Conservation (phyloP, 2,888 invertebrate species). For the Thyatira batis region DNA sequence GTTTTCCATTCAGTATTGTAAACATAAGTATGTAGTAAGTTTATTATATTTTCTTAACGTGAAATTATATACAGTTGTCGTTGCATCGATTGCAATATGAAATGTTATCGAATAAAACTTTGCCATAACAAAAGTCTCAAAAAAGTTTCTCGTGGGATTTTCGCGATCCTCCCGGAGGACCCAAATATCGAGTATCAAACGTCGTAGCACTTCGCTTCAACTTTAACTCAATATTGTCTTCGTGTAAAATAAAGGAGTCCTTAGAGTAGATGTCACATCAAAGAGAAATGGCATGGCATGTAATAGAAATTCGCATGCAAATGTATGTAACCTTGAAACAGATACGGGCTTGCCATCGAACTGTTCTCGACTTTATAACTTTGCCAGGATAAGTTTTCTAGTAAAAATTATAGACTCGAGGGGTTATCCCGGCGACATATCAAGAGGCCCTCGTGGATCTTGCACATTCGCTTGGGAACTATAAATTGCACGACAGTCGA, state of each 20-base stretch:
- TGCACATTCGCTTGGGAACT: constrained; percentile 55
- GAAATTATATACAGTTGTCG: constrained; percentile 16
- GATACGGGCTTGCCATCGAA: constrained; percentile 11
- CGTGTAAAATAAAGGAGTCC: constrained; percentile 28
- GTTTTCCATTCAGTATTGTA: constrained; percentile 41
- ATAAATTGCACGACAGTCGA: constrained; percentile 65
- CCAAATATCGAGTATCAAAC: constrained; percentile 55
- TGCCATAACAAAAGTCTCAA: constrained; percentile 22
- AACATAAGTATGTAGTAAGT: neutral
- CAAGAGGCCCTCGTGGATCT: constrained; percentile 59
- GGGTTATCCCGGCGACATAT: constrained; percentile 68
- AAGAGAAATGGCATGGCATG: constrained; percentile 7
- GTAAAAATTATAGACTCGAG: constrained; percentile 64
- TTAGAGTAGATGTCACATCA: constrained; percentile 17
- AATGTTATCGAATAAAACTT: constrained; percentile 53
- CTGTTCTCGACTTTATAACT: constrained; percentile 41
- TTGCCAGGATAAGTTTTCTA: constrained; percentile 26
- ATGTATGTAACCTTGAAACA: constrained; percentile 1
- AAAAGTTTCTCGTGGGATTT: constrained; percentile 54
- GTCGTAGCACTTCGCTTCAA: constrained; percentile 50
- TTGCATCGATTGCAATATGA: constrained; percentile 15
- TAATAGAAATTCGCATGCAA: constrained; percentile 1
- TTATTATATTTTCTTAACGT: constrained; percentile 14
- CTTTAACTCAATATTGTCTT: constrained; percentile 42
- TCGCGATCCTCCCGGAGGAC: constrained; percentile 44